These are phyloP conservation scores for Cossypha niveicapilla DNA, from an alignment of 2,797 vertebrate species.

Conservation along the genomic window DNA sequence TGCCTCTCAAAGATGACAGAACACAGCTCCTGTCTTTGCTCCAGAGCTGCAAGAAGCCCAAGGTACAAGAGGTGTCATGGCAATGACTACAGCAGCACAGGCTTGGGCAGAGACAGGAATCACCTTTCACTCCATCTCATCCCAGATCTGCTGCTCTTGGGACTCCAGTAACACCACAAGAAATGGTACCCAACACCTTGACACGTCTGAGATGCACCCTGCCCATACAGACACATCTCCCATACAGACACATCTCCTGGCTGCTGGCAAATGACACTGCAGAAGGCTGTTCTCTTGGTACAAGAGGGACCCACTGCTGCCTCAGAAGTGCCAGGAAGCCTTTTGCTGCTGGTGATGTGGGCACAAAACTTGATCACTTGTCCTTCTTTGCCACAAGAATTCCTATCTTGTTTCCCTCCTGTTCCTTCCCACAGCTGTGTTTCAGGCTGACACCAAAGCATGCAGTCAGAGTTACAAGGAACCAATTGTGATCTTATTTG, in stretches of 20 bases:
- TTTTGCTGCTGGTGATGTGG: neutral
- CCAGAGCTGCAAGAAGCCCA: neutral
- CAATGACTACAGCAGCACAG: neutral
- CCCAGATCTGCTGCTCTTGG: neutral
- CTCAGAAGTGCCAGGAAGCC: neutral
- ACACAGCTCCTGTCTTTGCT: neutral
- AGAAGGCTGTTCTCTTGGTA: neutral
- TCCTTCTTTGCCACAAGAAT: neutral
- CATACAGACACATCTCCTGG: rapidly evolving
- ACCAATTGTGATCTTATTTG: neutral
- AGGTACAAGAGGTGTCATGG: neutral
- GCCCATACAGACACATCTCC: neutral
- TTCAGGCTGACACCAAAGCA: neutral
- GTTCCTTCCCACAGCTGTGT: neutral
- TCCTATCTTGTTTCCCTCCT: neutral
- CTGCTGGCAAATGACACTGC: neutral
- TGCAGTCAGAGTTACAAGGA: neutral
- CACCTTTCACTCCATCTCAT: neutral
- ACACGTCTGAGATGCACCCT: neutral
- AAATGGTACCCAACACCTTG: neutral
- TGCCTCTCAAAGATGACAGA: neutral
- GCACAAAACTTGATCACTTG: neutral
- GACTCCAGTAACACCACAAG: neutral
- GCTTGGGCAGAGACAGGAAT: neutral
- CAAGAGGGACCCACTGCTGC: neutral